Evolutionary conservation across 2,113 vertebrate genomes (phyloP), one percentile per base, ranked within the genome.

Genomic region (Protobothrops flavoviridis): DNA sequence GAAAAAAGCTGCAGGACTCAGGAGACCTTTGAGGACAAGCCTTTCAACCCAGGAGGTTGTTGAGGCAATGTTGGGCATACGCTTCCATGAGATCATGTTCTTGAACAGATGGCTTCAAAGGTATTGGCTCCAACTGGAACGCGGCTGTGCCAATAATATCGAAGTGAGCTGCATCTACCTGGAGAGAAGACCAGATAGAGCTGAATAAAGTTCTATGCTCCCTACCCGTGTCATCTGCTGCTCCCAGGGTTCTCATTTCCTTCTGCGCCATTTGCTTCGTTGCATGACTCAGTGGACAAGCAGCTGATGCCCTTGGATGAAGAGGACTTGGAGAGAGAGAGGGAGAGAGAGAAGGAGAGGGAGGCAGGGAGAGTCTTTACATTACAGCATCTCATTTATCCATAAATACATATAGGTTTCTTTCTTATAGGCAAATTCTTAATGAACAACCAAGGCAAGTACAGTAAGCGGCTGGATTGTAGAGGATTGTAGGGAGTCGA

Each of bases 191-290:
- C 96, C 98, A 96, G 97, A 97, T 97, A 96, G 95, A 94, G 26
- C 56, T 10, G 95, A 96, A 96, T 56, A 93, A 97, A 97, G 96
- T 95, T 97, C 97, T 95, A 94, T 96, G 95, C 97, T 97, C 97
- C 97, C 98, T 94, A 94, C 97, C 92, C 93, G 94, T 94, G 88
- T 98, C 97, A 98, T 97, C 98, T 98, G 98, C 97, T 98, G 52
- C 96, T 98, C 98, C 97, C 89, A 95, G 95, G 96, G 97, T 97
- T 98, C 97, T 98, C 97, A 98, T 98, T 98, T 98, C 98, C 98
- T 98, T 95, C 98, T 94, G 97, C 97, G 97, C 97, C 97, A 24
- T 97, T 98, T 96, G 97, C 97, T 98, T 98, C 97, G 97, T 96
- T 95, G 95, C 96, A 98, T 0, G 96, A 97, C 96, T 98, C 97